Percentiles rank a stretch among this genome's conserved stretches.
phyloP scores from a whole-genome alignment of 2,888 invertebrate species.

The Agriopis leucophaearia region DNA sequence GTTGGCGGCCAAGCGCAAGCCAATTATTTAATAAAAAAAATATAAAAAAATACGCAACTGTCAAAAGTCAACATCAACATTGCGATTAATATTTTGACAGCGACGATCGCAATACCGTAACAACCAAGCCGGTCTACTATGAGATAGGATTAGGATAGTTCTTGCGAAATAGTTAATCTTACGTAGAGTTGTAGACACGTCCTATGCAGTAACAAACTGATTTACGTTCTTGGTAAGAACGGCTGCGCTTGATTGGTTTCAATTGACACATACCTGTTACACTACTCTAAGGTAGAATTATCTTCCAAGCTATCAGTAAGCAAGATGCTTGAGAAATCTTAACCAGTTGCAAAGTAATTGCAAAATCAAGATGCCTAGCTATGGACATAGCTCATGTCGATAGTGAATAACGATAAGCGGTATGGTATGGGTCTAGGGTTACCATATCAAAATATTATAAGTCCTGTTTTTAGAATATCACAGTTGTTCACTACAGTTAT shows the following conservation, averaged over 20 bases:
- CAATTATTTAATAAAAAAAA: too few species aligned
- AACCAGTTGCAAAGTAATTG: constrained; percentile 36
- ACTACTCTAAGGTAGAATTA: constrained; percentile 41
- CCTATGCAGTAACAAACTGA: constrained; percentile 30
- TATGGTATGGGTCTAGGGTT: too few species aligned
- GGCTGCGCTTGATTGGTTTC: constrained; percentile 55
- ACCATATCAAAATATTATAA: too few species aligned
- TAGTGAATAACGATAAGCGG: too few species aligned
- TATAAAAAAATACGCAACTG: too few species aligned
- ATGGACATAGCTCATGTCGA: too few species aligned
- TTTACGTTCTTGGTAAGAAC: constrained; percentile 48
- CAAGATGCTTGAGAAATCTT: constrained; percentile 42
- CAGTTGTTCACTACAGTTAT: too few species aligned
- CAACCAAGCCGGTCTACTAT: neutral
- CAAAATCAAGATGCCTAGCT: constrained; percentile 9
- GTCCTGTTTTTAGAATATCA: too few species aligned
- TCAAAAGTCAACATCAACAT: too few species aligned
- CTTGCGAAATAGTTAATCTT: constrained; percentile 13
- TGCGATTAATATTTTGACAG: too few species aligned
- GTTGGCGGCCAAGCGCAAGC: too few species aligned
- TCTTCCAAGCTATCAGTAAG: constrained; percentile 24
- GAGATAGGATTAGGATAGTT: neutral
- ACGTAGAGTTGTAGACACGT: constrained; percentile 9
- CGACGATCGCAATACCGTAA: too few species aligned
- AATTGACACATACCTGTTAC: constrained; percentile 55